phyloP scores from a whole-genome alignment of 2,888 invertebrate genomes.

The Iselma pallidipennis region DNA sequence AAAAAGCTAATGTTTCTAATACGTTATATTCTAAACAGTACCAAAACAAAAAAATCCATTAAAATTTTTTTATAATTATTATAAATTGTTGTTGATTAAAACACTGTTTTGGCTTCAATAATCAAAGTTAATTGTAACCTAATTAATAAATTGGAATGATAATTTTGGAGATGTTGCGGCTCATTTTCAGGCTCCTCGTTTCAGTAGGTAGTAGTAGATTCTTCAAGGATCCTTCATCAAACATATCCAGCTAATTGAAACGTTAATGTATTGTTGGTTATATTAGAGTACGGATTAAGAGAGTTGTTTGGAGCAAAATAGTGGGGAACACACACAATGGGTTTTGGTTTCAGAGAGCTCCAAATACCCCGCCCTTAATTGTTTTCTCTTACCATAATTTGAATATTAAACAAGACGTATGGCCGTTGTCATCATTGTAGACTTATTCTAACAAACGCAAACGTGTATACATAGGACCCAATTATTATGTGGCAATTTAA shows the following conservation, averaged over 20 bases:
- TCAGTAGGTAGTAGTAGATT: too few species aligned
- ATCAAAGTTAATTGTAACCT: too few species aligned
- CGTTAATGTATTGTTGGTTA: not conserved
- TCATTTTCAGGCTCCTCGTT: too few species aligned
- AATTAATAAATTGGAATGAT: too few species aligned
- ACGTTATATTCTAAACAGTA: too few species aligned
- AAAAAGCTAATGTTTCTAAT: conserved; percentile 7
- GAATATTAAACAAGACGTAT: conserved; percentile 31
- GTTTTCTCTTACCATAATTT: conserved; percentile 29
- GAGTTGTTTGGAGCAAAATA: not conserved
- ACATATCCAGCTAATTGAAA: too few species aligned
- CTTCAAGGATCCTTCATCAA: too few species aligned
- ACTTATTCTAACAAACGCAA: not conserved
- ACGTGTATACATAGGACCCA: conserved; percentile 5
- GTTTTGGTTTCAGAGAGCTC: not conserved
- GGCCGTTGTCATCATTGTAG: conserved; percentile 3
- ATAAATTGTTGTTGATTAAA: too few species aligned
- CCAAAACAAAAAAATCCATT: too few species aligned
- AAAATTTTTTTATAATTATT: too few species aligned
- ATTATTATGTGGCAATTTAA: conserved; percentile 23
- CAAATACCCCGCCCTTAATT: conserved; percentile 26
- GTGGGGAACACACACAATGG: not conserved
- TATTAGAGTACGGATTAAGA: not conserved
- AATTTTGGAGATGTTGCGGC: too few species aligned
- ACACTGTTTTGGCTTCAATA: too few species aligned